Evolutionary conservation across 2,888 invertebrate genomes (phyloP), one percentile per base, ranked within the genome.

Genomic region (Resseliella maxima): DNA sequence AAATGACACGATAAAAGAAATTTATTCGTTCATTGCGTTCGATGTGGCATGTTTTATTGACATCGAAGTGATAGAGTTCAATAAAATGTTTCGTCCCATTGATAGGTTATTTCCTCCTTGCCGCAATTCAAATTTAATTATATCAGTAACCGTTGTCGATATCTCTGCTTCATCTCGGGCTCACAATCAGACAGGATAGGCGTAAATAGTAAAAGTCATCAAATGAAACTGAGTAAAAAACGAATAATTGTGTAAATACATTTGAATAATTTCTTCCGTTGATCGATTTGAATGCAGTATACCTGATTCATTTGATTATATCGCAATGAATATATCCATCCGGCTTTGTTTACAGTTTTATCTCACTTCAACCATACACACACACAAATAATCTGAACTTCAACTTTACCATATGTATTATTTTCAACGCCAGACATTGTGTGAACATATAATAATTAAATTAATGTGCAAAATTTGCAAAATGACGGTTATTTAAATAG

Each of bases 41-140:
- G 15, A 31, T 72, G 72, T 35, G 72, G 72, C 72, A 72, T 72
- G 72, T 72, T 72, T 72, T 72, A 72, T 72, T 72, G 72, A 72
- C 31, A 72, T 72, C n/a, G 72, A 72, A 72, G 21, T 83, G 83
- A 83, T 83, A 38, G 38, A 83, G 38, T 83, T 83, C 83, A 83
- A 83, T 83, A 83, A 83, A 72, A 72, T 31, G 36, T 38, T 83
- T n/a, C 83, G 8, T 38, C 24, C 83, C 38, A 83, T 83, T 38
- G 83, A 83, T 83, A 83, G 83, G 38, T 83, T 36, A 83, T 83
- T 83, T 83, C 83, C 83, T 36, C 59, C 10, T 6, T 24, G 24
- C 59, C 59, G 10, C 24, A 6, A n/a, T 83, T 83, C 38, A 24
- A 83, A 83, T 83, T 83, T 38, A 38, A 83, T 83, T 83, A 83